Evolutionary conservation across 2,888 invertebrate genomes (phyloP), one percentile per base, ranked within the genome.

Genomic region (Dromius quadrimaculatus): DNA sequence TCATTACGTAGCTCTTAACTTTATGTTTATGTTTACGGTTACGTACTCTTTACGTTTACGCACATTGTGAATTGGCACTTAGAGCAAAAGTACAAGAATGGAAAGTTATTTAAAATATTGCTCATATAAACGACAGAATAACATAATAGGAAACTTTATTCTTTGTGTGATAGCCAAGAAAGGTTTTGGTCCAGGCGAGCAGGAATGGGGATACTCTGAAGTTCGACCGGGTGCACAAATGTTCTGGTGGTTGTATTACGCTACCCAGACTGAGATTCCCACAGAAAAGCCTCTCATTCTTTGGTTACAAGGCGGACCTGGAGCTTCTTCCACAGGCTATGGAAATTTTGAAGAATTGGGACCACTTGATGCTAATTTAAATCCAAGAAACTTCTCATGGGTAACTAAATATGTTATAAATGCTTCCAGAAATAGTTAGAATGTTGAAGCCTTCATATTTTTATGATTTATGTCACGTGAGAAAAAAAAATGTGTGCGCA

Each of bases 231-330:
- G 89, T 0, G 93, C 93, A 0, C 89, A 92, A 75, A 92, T 93
- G 90, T 94, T 95, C 81, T 95, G 92, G 86, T 95, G 94, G 88
- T 81, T 95, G 32, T 94, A 92, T 78, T 90, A 91, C 78, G 91
- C 90, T n/a, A 89, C 89, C 0, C 88, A 89, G 0, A 82, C 74
- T 2, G 74, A 77, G 2, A 84, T 84, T 45, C 87, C 88, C 77
- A 87, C 87, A 0, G 87, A 91, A 1, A 85, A 88, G 38, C 95
- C 95, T 0, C 82, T 95, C 20, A 83, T 94, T n/a, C 89, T 95
- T 66, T 95, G 95, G 95, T 84, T 95, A 8, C 91, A 95, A 86
- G 95, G 95, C 2, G 95, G 95, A 0, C 95, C 95, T 0, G 95
- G 90, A n/a, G 77, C 75, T 15, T 79, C 81, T 1, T 80, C 80